Conservation (phyloP, 2,113 vertebrate species). For the Dermatemys mawii region DNA sequence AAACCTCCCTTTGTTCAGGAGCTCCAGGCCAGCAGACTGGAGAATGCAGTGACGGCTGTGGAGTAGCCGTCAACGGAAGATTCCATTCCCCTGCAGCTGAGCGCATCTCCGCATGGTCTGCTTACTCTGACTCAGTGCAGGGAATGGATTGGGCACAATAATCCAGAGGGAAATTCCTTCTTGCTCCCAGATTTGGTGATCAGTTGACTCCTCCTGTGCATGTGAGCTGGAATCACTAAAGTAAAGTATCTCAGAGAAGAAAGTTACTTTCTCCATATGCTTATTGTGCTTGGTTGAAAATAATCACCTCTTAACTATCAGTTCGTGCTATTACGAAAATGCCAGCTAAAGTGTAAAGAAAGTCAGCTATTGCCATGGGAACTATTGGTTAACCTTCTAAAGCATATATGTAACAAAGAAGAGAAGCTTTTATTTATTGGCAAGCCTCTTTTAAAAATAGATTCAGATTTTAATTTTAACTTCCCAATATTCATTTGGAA, state of each 20-base stretch:
- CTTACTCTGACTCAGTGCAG: not conserved
- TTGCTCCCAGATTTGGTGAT: not conserved
- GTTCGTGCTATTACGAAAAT: too few relatives aligned
- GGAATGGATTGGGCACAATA: not conserved
- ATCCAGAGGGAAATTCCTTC: not conserved
- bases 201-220: not conserved
- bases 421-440: not conserved
- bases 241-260: not conserved
- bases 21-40: not conserved
- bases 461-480: not conserved
- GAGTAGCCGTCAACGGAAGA: not conserved
- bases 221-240: not conserved
- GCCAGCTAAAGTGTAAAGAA: not conserved
- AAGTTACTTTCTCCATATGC: not conserved
- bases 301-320: not conserved
- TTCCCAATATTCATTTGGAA: not conserved
- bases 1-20: too few relatives aligned
- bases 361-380: rapidly evolving
- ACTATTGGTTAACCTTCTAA: not conserved
- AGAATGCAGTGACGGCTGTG: not conserved
- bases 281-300: not conserved
- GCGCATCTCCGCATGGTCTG: not conserved
- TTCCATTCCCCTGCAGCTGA: not conserved
- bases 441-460: not conserved
- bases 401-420: not conserved